These are phyloP conservation scores for Drosophila parvula DNA, from an alignment of 1,140 invertebrate genomes.

Conservation along the genomic window DNA sequence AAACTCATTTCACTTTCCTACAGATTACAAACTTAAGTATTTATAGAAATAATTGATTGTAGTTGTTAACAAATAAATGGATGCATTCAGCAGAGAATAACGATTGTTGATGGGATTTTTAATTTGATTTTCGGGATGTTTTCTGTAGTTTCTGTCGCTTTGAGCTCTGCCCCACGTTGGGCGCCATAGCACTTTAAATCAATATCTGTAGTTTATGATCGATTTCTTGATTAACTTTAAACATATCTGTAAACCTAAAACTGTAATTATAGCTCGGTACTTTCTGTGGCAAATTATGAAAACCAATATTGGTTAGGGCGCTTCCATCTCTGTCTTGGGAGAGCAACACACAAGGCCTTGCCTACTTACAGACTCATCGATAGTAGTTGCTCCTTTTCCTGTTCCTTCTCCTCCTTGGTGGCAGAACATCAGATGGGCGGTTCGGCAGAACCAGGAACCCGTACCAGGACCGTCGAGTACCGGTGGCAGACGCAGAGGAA, in stretches of 20 bases:
- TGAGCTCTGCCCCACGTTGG: background rate
- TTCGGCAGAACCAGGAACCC: slow-evolving; percentile 7
- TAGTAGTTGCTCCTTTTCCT: slow-evolving; percentile 19
- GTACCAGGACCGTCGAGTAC: slow-evolving; percentile 1
- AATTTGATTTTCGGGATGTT: background rate
- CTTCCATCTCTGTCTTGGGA: slow-evolving; percentile 7
- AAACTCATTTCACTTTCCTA: background rate
- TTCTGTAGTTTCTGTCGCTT: background rate
- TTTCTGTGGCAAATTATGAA: background rate
- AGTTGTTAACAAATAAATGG: slow-evolving; percentile 1
- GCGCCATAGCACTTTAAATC: background rate
- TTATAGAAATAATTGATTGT: slow-evolving; percentile 14
- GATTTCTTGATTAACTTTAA: background rate
- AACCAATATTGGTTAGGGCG: background rate
- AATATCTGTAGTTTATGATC: background rate
- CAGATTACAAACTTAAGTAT: background rate
- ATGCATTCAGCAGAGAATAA: slow-evolving; percentile 4
- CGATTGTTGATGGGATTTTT: slow-evolving; percentile 3
- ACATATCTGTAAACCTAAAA: background rate
- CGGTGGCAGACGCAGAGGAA: slow-evolving; percentile 34
- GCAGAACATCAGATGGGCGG: slow-evolving; percentile 11
- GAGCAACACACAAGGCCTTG: slow-evolving; percentile 15
- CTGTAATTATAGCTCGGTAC: background rate
- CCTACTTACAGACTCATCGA: slow-evolving; percentile 60
- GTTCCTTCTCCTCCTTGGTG: slow-evolving; percentile 3